A percentile compares a stretch with the other conserved stretches of the same genome.
phyloP scores from a whole-genome alignment of 1,140 invertebrate genomes.

The Metopolophium dirhodum region DNA sequence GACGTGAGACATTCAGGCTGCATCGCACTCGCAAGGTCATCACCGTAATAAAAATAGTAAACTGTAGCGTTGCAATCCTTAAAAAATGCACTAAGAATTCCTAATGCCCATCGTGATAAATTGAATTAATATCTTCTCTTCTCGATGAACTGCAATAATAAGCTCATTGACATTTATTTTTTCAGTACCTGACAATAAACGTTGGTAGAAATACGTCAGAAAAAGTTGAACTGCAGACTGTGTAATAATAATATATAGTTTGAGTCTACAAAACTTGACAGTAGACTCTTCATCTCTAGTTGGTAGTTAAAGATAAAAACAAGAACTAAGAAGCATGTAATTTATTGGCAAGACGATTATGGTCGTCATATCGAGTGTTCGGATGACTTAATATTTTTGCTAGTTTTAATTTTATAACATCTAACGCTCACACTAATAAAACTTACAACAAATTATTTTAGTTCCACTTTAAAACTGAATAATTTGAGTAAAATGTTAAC shows the following conservation, averaged over 20 bases:
- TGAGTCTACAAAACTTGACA: background rate
- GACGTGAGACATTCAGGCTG: background rate
- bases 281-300: background rate
- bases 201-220: background rate
- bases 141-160: background rate
- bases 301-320: background rate
- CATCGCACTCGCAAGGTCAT: background rate
- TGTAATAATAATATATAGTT: background rate
- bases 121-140: background rate
- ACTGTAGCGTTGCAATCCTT: background rate
- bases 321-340: background rate
- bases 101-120: background rate
- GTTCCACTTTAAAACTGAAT: background rate
- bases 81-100: conserved; percentile 6
- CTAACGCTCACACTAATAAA: background rate
- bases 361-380: background rate
- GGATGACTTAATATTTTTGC: background rate
- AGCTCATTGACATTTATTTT: background rate
- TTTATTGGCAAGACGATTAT: background rate
- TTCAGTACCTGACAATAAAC: background rate
- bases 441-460: background rate
- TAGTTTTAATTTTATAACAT: background rate
- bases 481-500: background rate
- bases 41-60: background rate
- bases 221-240: background rate